A percentile compares a stretch with the other conserved stretches of the same genome.
Evolutionary conservation across 2,113 vertebrate species (phyloP).

Genomic region (Spermophilus dauricus): DNA sequence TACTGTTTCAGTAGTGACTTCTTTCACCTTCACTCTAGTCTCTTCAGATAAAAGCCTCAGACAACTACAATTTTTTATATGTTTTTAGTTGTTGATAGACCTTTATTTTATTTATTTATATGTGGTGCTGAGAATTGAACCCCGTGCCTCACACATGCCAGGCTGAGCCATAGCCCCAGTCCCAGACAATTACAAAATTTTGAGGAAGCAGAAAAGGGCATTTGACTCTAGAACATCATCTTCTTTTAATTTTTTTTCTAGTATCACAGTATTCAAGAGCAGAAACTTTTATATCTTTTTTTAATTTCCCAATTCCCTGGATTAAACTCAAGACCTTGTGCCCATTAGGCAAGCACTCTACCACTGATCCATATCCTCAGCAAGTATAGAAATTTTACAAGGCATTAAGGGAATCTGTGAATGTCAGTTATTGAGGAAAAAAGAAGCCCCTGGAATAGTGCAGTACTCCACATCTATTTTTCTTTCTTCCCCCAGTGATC

Average conservation of each 20-base stretch:
- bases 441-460: neutral
- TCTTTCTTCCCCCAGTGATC: neutral
- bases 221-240: neutral
- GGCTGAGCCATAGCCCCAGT: too few relatives aligned
- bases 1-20: neutral
- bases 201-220: neutral
- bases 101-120: too few relatives aligned
- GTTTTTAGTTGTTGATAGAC: too few relatives aligned
- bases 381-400: neutral
- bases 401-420: neutral
- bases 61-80: neutral
- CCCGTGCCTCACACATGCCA: too few relatives aligned
- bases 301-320: too few relatives aligned
- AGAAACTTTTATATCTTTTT: neutral
- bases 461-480: neutral
- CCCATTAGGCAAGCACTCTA: too few relatives aligned
- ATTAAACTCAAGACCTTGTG: too few relatives aligned
- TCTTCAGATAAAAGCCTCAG: neutral
- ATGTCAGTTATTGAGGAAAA: neutral
- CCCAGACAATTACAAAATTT: neutral
- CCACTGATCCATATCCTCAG: too few relatives aligned
- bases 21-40: neutral
- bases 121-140: too few relatives aligned
- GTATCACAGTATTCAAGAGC: neutral
- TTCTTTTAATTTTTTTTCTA: neutral